Evolutionary conservation across 64 coral and sea anemone species (phyloP).

Genomic region (Exaiptasia diaphana): DNA sequence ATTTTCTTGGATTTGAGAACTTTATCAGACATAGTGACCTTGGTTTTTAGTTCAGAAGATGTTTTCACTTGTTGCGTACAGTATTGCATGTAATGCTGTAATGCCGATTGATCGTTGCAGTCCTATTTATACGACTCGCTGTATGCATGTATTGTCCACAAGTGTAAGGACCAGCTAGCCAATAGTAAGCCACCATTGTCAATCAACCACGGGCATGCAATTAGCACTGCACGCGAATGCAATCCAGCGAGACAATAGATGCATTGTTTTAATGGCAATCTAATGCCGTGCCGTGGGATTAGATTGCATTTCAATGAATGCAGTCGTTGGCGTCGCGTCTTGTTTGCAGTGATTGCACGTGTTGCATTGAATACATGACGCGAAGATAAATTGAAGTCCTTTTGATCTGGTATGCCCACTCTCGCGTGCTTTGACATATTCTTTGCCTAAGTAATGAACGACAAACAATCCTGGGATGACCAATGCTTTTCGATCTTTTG

Average conservation of each 20-base stretch:
- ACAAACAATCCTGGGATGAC: no score
- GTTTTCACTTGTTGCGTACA: not conserved
- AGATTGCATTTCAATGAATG: conserved; percentile 3
- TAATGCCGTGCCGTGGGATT: not conserved
- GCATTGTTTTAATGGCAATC: not conserved
- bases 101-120: not conserved
- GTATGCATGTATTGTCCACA: not conserved
- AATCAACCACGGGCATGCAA: not conserved
- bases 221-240: conserved; percentile 16
- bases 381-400: not conserved
- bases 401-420: not conserved
- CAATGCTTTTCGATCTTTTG: no score
- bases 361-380: not conserved
- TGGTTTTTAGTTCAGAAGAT: not conserved
- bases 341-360: conserved; percentile 6
- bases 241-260: not conserved
- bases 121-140: not conserved
- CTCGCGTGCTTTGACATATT: no score
- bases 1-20: not conserved
- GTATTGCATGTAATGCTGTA: conserved; percentile 4
- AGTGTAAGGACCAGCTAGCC: not conserved
- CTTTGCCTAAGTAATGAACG: no score
- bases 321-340: conserved; percentile 14
- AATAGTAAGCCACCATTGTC: not conserved
- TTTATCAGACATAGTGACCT: not conserved